Evolutionary conservation across 1,140 invertebrate species (phyloP), one percentile per base, ranked within the genome.

Genomic region (Paraescarpia echinospica): DNA sequence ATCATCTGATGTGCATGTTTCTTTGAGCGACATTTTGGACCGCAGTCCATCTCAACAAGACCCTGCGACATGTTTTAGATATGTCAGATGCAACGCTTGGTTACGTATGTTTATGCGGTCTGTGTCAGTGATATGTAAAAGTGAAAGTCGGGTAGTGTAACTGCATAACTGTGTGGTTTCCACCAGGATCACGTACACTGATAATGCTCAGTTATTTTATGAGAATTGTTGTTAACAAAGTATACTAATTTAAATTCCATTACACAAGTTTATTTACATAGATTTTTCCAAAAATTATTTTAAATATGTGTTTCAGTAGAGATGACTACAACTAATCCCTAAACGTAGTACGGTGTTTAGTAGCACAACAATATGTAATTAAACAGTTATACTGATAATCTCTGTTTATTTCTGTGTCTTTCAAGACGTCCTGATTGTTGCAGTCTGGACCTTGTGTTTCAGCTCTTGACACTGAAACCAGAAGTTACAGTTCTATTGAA

Each of bases 1-100:
- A 97, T 97, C 2, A 97, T 94, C 90, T 96, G 95, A 89, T 96
- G 95, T n/a, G 97, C 97, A 95, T 97, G 97, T 92, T 95, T 94
- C 34, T 95, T 95, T n/a, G 97, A 97, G 92, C 96, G 96, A 94
- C 97, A 97, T 93, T 96, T 96, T n/a, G 94, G 94, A 22, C 94
- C 94, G 94, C 95, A 96, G 89, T 95, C 95, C 27, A 92, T 93
- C 88, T 94, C 94, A 77, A 77, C 59, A 18, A 77, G 12, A 77
- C 59, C 59, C 14, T 18, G 59, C 22, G 59, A 77, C 59, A 77
- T 77, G 9, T 77, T 77, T 27, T 77, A 77, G 22, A 77, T 27
- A 27, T 1, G 22, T 77, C 22, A 14, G 59, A 31, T 51, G 59
- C 59, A 77, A 77, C 0, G 59, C 27, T 31, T 14, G 48, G 48